Evolutionary conservation across 1,140 invertebrate species (phyloP).

Genomic region (Oscheius sp.): DNA sequence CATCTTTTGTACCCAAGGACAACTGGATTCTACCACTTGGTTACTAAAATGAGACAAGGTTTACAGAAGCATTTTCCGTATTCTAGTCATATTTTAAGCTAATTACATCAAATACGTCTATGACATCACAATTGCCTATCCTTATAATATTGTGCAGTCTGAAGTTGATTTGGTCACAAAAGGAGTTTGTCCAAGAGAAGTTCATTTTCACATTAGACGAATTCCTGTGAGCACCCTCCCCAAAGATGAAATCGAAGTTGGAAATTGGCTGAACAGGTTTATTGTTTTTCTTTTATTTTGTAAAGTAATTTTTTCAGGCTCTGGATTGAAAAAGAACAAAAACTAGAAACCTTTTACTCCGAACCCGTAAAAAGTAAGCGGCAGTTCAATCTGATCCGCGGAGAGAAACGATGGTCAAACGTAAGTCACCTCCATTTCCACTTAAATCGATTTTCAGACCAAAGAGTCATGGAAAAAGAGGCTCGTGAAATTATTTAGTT

Average conservation of each 20-base stretch:
- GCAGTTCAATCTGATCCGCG: constrained; percentile 40
- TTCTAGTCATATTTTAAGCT: constrained; percentile 54
- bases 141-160: constrained; percentile 71
- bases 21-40: constrained; percentile 56
- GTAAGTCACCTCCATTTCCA: constrained; percentile 11
- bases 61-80: constrained; percentile 5
- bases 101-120: constrained; percentile 73
- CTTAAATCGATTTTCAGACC: not conserved
- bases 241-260: constrained; percentile 40
- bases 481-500: constrained; percentile 53
- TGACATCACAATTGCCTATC: constrained; percentile 77
- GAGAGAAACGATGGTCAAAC: constrained; percentile 43
- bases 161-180: constrained; percentile 67
- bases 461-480: constrained; percentile 41
- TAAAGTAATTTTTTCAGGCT: constrained; percentile 38
- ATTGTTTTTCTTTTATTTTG: not conserved
- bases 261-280: constrained; percentile 53
- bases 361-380: constrained; percentile 42
- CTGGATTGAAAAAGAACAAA: constrained; percentile 51
- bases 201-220: constrained; percentile 54
- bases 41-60: constrained; percentile 57
- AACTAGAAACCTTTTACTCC: constrained; percentile 49
- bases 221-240: constrained; percentile 49
- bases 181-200: constrained; percentile 46
- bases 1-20: constrained; percentile 58